Evolutionary conservation across 2,797 vertebrate genomes (phyloP).

Genomic region (Gallinago solitaria): DNA sequence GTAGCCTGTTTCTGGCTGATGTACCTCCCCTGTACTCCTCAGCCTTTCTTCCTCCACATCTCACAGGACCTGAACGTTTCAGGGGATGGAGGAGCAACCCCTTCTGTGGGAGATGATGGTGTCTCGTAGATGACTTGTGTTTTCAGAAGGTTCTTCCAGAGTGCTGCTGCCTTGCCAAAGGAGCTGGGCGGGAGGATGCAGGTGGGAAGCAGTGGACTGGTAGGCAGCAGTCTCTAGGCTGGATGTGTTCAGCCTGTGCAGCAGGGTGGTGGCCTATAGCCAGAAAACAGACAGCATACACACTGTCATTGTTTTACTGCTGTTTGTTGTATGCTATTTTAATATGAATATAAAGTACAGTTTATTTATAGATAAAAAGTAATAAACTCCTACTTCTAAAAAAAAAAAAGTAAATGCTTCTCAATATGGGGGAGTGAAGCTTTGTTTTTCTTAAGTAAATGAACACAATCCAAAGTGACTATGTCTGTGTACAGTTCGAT

Average conservation of each 20-base stretch:
- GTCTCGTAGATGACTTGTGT: background rate
- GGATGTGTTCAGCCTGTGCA: background rate
- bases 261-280: background rate
- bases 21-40: background rate
- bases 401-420: background rate
- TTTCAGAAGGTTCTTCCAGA: background rate
- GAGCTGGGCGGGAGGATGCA: background rate
- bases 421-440: background rate
- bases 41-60: accelerated
- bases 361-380: background rate
- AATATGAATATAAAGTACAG: background rate
- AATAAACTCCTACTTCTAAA: background rate
- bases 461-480: background rate
- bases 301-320: background rate
- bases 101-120: background rate
- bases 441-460: background rate
- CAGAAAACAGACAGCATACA: background rate
- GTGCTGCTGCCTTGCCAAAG: background rate
- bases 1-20: background rate
- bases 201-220: background rate
- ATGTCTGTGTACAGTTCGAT: background rate
- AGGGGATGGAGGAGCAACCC: background rate
- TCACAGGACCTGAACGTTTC: background rate
- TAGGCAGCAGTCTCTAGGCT: background rate
- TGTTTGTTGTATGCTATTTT: background rate